Conservation (phyloP, 2,113 vertebrate species). For the Plotosus lineatus region DNA sequence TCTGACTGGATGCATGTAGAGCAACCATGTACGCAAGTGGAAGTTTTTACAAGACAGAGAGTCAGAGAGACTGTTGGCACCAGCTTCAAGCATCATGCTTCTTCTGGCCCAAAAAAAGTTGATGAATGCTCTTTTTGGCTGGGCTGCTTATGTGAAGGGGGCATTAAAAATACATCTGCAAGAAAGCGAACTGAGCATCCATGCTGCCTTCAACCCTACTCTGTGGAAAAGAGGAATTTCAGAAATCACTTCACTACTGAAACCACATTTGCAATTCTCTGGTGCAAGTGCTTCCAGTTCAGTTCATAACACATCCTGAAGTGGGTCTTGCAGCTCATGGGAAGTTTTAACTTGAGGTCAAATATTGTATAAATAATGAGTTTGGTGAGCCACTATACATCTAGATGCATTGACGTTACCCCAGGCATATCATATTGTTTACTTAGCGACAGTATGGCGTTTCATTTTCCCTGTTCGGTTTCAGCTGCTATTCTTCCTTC, state of each 20-base stretch:
- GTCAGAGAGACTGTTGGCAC: conserved; percentile 35
- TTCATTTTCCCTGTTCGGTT: background rate
- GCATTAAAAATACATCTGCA: conserved; percentile 57
- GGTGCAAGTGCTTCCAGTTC: background rate
- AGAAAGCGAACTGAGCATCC: conserved; percentile 40
- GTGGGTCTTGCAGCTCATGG: background rate
- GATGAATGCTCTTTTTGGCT: conserved; percentile 44
- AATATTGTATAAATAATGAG: conserved; percentile 24
- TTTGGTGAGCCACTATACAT: background rate
- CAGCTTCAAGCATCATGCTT: conserved; percentile 30
- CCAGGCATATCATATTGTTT: conserved; percentile 4
- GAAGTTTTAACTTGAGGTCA: conserved; percentile 2
- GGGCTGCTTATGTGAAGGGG: conserved; percentile 22
- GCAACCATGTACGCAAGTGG: conserved; percentile 20
- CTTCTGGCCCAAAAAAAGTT: conserved; percentile 46
- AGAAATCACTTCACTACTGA: conserved; percentile 33
- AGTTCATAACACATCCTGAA: background rate
- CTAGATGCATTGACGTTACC: conserved; percentile 10
- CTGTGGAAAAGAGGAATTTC: conserved; percentile 27
- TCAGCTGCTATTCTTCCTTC: background rate
- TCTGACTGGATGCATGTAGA: conserved; percentile 19
- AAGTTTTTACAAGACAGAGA: conserved; percentile 41
- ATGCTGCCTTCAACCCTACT: conserved; percentile 17
- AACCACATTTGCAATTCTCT: conserved; percentile 1
- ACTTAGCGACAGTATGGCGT: background rate